Percentiles rank a stretch among this genome's conserved stretches.
Conservation (phyloP, 2,888 invertebrate species). For the Spodoptera littoralis region DNA sequence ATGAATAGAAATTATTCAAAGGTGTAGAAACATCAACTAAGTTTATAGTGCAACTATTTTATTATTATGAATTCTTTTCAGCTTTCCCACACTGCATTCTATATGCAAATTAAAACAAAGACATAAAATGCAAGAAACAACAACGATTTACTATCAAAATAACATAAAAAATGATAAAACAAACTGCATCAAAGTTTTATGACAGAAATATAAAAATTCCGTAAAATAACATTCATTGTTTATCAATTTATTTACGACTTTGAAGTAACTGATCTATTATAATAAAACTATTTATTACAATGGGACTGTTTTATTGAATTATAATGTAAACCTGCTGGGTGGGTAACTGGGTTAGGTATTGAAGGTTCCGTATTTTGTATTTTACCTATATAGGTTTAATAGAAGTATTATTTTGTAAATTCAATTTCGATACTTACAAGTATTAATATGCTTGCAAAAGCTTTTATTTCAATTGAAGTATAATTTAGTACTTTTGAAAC, state of each 20-base stretch:
- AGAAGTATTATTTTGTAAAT: too few relatives aligned
- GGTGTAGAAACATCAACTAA: too few relatives aligned
- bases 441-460: too few relatives aligned
- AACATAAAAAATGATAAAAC: slow-evolving; percentile 18
- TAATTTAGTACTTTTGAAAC: too few relatives aligned
- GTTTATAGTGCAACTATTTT: too few relatives aligned
- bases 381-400: neutral
- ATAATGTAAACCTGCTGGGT: neutral
- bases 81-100: too few relatives aligned
- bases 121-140: slow-evolving; percentile 19
- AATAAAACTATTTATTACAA: slow-evolving; percentile 35
- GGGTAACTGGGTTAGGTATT: neutral
- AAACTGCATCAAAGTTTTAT: slow-evolving; percentile 30
- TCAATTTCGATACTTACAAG: too few relatives aligned
- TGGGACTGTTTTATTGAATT: slow-evolving; percentile 6
- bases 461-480: too few relatives aligned
- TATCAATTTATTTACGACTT: slow-evolving; percentile 42
- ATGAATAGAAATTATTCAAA: too few relatives aligned
- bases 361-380: slow-evolving; percentile 6
- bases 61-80: too few relatives aligned
- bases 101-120: slow-evolving; percentile 16
- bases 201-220: slow-evolving; percentile 30
- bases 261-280: slow-evolving; percentile 7
- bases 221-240: slow-evolving; percentile 31
- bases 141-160: slow-evolving; percentile 10